Evolutionary conservation across 23 tunicate species (phyloP), one percentile per base, ranked within the genome.

Genomic region (Ciona savignyi): DNA sequence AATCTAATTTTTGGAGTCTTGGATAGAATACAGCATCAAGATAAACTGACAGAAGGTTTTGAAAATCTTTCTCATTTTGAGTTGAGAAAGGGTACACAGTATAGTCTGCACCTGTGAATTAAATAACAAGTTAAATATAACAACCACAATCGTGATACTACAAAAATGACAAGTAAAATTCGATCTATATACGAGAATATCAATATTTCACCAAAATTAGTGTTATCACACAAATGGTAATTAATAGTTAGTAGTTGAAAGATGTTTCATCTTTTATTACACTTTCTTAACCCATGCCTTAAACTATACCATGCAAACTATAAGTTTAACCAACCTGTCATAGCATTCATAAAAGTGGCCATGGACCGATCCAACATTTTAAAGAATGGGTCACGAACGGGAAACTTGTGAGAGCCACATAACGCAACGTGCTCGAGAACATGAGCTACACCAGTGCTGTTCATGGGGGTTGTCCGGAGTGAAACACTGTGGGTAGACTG

Each of bases 1-100:
- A 95, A 62, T 87, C 88, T 60, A 83, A 26, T 56, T 95, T 76
- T 64, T 79, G 75, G 2, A 95, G 75, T 26, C 74, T 76, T 66
- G 99, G 99, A 51, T 79, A 90, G 74, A 95, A 95, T 15, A 95
- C 99, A 35, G 99, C 80, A 73, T 95, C 93, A 4, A 95, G 79
- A 60, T 95, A 95, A 23, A 95, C 96, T 29, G 96, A 84, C 83
- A 95, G 35, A 51, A 95, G 65, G 66, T 95, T 95, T 35, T 72
- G 61, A 56, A 95, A 95, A 33, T 95, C 99, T 32, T 77, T 84
- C 25, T 69, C 64, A 61, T 95, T 93, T 80, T 84, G 90, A 20
- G 99, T 95, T 1, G 91, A 77, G 72, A 95, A 95, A 6, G 99
- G 99, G 33, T 95, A 95, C 96, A 95, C 83, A 1, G 99, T 95